Base-by-base conservation (phyloP, 53 echinoderm and acorn worm species). In the Mesocentrotus franciscanus region DNA sequence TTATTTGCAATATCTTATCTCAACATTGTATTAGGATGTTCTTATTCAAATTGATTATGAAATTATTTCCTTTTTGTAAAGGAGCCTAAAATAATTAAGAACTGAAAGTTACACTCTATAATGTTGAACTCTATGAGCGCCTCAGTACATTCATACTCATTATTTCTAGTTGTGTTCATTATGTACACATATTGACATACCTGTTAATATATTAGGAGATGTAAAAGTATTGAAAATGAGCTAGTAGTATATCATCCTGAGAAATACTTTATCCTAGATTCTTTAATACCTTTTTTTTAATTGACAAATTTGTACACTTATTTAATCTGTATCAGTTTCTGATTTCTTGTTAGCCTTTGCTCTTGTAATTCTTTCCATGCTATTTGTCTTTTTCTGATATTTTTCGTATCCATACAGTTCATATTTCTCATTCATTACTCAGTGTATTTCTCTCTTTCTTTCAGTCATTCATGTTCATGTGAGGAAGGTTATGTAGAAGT, bases 401-500 rank as follows among this genome's bases (percentile, higher is more conserved):
- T 64, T 18, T 75, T 75, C n/a, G 0, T 49, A 49, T 49, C 49
- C 49, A 49, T 6, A 49, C 49, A 49, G 49, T 49, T 49, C 6
- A 49, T 49, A 7, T 49, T n/a, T n/a, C 3, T 4, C 49, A 42
- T 74, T 15, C 49, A 84, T 87, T 87, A 2, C 11, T 57, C n/a
- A 75, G 10, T 49, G 42, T 39, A 32, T 90, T 59, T 64, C 60
- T 94, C 85, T 94, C 32, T 89, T 93, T 94, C 42, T 62, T 93
- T 24, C 74, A 98, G 98, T 32, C 97, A 95, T 93, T 74, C 85
- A 85, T 98, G 98, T 83, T 94, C 96, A 15, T 98, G 98, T 95
- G 85, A 89, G 60, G 95, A 66, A 32, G 98, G 98, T 15, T 98
- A 96, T 74, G 35, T 78, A 70, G 95, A 96, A 93, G 85, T 96